phyloP scores from a whole-genome alignment of 2,113 vertebrate genomes.

The Nipponia nippon region DNA sequence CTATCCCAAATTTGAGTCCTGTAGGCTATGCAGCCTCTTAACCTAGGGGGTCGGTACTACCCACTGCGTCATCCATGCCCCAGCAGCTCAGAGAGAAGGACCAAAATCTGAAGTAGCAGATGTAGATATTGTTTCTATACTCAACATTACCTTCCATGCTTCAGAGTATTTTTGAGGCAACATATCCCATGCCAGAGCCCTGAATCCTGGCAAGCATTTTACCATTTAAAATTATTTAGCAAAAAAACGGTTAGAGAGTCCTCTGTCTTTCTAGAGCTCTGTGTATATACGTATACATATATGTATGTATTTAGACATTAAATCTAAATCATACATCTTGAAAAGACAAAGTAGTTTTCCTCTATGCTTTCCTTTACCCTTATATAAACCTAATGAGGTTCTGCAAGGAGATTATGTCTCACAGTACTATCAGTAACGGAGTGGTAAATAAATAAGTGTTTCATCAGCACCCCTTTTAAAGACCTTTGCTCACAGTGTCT shows the following conservation, averaged over 20 bases:
- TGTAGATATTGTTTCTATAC: not conserved
- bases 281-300: not conserved
- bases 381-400: not conserved
- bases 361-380: not conserved
- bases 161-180: not conserved
- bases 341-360: not conserved
- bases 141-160: not conserved
- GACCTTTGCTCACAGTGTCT: not conserved
- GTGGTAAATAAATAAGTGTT: slow-evolving; percentile 1
- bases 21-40: not conserved
- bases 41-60: fast-evolving
- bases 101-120: not conserved
- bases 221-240: not conserved
- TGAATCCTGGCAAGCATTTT: not conserved
- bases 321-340: not conserved
- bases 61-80: not conserved
- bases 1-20: not conserved
- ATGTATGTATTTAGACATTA: not conserved
- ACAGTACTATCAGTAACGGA: not conserved
- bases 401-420: not conserved
- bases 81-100: not conserved
- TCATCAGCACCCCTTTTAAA: not conserved
- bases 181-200: not conserved
- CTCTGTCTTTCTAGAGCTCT: not conserved
- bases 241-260: not conserved